Evolutionary conservation across 1,140 invertebrate species (phyloP).

Genomic region (Drosophila cardini): DNA sequence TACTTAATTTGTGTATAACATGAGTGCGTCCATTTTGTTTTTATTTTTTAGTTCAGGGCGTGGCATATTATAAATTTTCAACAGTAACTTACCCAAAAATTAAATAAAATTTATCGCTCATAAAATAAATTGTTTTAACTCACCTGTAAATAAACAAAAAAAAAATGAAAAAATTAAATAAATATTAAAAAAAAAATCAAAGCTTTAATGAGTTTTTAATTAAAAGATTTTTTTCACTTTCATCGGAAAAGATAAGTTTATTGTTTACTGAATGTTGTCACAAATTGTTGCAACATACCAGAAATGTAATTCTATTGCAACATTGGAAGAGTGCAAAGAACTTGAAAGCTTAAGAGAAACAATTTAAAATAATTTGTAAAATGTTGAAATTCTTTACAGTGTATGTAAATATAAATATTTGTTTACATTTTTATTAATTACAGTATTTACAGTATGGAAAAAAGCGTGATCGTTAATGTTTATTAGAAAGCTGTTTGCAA

Average conservation of each 20-base stretch:
- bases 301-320: background rate
- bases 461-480: background rate
- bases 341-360: background rate
- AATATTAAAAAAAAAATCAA: background rate
- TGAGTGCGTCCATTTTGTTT: background rate
- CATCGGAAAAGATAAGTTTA: background rate
- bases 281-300: background rate
- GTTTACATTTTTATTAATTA: too few relatives aligned
- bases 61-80: constrained; percentile 26
- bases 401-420: too few relatives aligned
- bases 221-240: background rate
- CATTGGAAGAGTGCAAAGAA: background rate
- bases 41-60: constrained; percentile 3
- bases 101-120: constrained; percentile 1
- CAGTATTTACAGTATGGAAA: background rate
- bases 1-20: background rate
- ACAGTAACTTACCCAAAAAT: constrained; percentile 46
- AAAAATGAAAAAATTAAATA: constrained; percentile 6
- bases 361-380: background rate
- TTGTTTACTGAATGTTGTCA: background rate
- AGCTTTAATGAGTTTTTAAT: background rate
- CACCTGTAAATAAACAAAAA: constrained; percentile 48
- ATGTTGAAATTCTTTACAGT: background rate
- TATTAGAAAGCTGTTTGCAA: constrained; percentile 5
- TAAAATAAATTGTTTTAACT: constrained; percentile 34